Evolutionary conservation across 2,797 vertebrate genomes (phyloP), one percentile per base, ranked within the genome.

Genomic region (Ctenochaetus hawaiiensis): DNA sequence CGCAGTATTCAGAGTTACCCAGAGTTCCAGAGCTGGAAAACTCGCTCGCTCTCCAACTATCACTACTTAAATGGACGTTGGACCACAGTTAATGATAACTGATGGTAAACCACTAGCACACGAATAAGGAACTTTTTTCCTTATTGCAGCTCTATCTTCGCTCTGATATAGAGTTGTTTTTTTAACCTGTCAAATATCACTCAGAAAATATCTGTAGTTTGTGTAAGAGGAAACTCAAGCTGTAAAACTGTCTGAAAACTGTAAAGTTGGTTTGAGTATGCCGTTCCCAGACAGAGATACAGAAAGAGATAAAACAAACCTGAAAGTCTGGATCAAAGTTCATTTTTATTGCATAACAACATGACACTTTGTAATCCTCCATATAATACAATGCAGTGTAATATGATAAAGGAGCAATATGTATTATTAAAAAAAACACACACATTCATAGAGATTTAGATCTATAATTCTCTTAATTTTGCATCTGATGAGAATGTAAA

Each of bases 1-100:
- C 45, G 56, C 49, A 48, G 17, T 62, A 6, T 51, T 43, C 66
- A 37, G 37, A 70, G 23, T 58, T 53, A 43, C 56, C 47, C 75
- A 54, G 12, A 45, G 39, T 30, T 41, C 23, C 12, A 45, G 20
- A 1, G 6, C 62, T 23, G 20, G 23, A 47, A 0, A 30, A 30
- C 30, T 30, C 8, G 9, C 34, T 63, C 57, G 1, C 49, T 18
- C 20, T 18, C 23, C 17, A 5, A 56, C 37, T 20, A 12, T 53
- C 18, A 30, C 47, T 23, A 39, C 13, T 52, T 39, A 44, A 60
- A 37, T 16, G 16, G 34, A 45, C 18, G 12, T 45, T 0, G 5
- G 58, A 2, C 26, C 6, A 26, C 11, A 7, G 43, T 45, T 54
- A n/a, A 23, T 34, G 8, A 20, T 5, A 22, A 43, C 20, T n/a